These are phyloP conservation scores for Mycalesis mineus DNA, from an alignment of 2,888 invertebrate genomes.

Conservation along the genomic window DNA sequence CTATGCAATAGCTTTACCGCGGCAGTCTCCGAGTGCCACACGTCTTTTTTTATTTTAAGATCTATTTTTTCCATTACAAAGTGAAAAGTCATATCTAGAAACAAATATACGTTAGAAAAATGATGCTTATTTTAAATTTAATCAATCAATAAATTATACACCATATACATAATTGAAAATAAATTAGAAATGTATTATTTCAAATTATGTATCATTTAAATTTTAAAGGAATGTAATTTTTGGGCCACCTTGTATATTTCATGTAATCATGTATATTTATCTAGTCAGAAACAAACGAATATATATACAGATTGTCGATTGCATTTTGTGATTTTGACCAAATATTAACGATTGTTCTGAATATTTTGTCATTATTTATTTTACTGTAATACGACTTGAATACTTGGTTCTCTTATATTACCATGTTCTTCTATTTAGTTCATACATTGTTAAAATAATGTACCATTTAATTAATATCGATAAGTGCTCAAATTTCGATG, in stretches of 20 bases:
- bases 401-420: neutral
- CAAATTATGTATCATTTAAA: too few species aligned
- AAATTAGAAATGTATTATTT: too few species aligned
- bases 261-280: neutral
- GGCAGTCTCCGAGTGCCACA: too few species aligned
- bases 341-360: constrained; percentile 7
- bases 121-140: too few species aligned
- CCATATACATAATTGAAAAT: too few species aligned
- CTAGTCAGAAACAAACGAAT: neutral
- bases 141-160: too few species aligned
- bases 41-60: too few species aligned
- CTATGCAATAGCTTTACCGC: too few species aligned
- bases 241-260: neutral
- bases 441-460: neutral
- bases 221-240: too few species aligned
- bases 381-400: neutral
- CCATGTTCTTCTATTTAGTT: neutral
- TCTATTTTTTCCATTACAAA: too few species aligned
- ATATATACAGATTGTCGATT: constrained; percentile 4
- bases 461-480: constrained; percentile 17
- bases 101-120: too few species aligned
- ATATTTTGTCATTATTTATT: constrained; percentile 8
- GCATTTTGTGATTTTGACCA: constrained; percentile 7
- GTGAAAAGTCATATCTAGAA: too few species aligned
- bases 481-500: constrained; percentile 44